Conservation (phyloP, 2,888 invertebrate genomes). For the Ormyrus nitidulus region DNA sequence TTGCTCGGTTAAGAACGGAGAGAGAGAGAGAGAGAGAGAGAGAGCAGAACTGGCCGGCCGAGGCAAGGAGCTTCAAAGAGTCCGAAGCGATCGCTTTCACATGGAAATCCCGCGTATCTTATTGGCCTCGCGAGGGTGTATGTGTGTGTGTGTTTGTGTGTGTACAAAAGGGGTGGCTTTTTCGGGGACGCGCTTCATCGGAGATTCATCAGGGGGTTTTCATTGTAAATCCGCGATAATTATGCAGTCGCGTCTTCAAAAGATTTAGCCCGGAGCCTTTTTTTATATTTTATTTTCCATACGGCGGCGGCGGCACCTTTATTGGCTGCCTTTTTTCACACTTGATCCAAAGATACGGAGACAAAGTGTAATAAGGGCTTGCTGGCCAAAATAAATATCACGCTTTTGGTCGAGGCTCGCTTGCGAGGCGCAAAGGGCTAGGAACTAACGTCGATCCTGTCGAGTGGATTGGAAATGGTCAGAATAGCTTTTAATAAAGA, state of each 20-base stretch:
- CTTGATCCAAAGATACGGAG: background rate
- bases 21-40: too few relatives aligned
- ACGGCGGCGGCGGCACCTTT: background rate
- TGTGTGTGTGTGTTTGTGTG: background rate
- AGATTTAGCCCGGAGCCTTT: conserved; percentile 8
- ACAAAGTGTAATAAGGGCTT: conserved; percentile 16
- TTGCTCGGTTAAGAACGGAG: conserved; percentile 39
- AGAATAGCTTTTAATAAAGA: too few relatives aligned
- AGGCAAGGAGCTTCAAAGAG: conserved; percentile 40
- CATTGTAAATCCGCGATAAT: conserved; percentile 37
- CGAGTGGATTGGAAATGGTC: too few relatives aligned
- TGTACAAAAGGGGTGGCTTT: background rate
- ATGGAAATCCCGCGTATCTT: conserved; percentile 47
- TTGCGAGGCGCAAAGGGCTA: too few relatives aligned
- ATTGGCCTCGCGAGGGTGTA: conserved; percentile 11
- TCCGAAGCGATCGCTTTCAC: conserved; percentile 43
- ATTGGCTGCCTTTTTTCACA: conserved; percentile 45
- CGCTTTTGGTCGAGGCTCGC: too few relatives aligned
- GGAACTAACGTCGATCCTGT: too few relatives aligned
- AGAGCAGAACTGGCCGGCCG: background rate
- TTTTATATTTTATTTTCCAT: conserved; percentile 1
- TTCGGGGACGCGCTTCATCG: background rate
- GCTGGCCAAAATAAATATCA: too few relatives aligned
- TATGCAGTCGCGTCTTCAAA: conserved; percentile 49
- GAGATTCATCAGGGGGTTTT: conserved; percentile 10